These are phyloP conservation scores for Gymnorhina tibicen DNA, from an alignment of 2,113 vertebrate species.

Conservation along the genomic window DNA sequence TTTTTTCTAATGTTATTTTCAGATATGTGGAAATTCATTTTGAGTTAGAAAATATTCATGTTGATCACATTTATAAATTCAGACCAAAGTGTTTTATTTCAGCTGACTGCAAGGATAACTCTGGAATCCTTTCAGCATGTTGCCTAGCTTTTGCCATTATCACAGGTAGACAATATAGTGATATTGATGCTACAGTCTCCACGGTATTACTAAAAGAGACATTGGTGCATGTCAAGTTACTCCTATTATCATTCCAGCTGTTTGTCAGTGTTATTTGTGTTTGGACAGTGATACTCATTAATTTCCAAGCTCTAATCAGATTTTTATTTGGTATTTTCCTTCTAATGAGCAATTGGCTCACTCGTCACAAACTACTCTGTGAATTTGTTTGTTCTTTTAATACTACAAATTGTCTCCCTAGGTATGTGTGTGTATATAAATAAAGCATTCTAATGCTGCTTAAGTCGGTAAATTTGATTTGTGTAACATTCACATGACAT, in stretches of 20 bases:
- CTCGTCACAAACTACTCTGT: background rate
- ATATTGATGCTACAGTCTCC: background rate
- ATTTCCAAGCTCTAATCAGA: background rate
- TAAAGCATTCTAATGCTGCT: background rate
- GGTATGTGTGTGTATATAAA: background rate
- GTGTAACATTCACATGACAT: background rate
- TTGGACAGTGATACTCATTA: background rate
- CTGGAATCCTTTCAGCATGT: background rate
- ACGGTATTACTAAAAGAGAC: background rate
- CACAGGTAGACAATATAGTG: background rate
- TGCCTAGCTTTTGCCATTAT: background rate
- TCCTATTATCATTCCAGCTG: conserved; percentile 13
- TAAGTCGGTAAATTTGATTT: background rate
- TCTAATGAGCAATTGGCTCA: background rate
- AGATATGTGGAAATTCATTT: background rate
- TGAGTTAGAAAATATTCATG: background rate
- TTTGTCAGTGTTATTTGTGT: background rate
- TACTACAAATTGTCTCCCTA: background rate
- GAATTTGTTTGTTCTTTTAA: background rate
- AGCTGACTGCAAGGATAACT: background rate
- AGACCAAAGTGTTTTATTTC: background rate
- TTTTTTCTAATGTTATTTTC: background rate
- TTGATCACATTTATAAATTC: background rate
- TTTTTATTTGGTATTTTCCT: conserved; percentile 33
- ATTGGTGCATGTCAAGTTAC: background rate